These are phyloP conservation scores for Rhineura floridana DNA, from an alignment of 2,113 vertebrate species.

Conservation along the genomic window DNA sequence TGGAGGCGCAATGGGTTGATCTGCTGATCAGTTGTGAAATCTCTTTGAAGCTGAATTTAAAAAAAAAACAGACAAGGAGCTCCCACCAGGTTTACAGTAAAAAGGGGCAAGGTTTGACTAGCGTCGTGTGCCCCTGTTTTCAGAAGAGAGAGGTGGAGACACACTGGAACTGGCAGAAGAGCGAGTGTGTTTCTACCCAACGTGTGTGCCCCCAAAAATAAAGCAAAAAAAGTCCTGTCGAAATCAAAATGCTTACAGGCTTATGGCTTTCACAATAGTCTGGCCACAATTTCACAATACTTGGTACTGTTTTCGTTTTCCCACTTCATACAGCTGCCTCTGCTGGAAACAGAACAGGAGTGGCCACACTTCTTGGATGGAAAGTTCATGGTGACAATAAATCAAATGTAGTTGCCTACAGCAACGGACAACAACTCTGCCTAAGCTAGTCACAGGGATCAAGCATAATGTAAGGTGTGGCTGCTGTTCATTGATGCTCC, in stretches of 20 bases:
- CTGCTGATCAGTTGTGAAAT: too few relatives aligned
- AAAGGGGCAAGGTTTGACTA: too few relatives aligned
- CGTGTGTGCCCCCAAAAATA: neutral
- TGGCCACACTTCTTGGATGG: conserved; percentile 14
- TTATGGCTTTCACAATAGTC: neutral
- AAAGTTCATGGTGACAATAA: conserved; percentile 45
- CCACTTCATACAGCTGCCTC: neutral
- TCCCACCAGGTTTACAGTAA: too few relatives aligned
- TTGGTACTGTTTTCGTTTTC: conserved; percentile 12
- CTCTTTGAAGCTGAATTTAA: too few relatives aligned
- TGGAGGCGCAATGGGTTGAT: too few relatives aligned
- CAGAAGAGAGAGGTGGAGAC: too few relatives aligned
- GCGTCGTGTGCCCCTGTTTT: too few relatives aligned
- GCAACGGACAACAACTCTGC: conserved; percentile 65
- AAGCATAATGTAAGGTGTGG: neutral
- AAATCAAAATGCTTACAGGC: neutral
- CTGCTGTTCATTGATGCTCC: conserved; percentile 23
- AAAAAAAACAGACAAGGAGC: too few relatives aligned
- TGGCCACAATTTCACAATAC: neutral
- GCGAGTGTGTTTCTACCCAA: too few relatives aligned
- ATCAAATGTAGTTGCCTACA: conserved; percentile 42
- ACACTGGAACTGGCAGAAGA: too few relatives aligned
- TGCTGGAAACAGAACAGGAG: neutral
- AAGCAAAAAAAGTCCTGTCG: neutral
- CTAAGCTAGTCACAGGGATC: neutral